phyloP scores from a whole-genome alignment of 2,888 invertebrate genomes.

The Coecobrya sp. region DNA sequence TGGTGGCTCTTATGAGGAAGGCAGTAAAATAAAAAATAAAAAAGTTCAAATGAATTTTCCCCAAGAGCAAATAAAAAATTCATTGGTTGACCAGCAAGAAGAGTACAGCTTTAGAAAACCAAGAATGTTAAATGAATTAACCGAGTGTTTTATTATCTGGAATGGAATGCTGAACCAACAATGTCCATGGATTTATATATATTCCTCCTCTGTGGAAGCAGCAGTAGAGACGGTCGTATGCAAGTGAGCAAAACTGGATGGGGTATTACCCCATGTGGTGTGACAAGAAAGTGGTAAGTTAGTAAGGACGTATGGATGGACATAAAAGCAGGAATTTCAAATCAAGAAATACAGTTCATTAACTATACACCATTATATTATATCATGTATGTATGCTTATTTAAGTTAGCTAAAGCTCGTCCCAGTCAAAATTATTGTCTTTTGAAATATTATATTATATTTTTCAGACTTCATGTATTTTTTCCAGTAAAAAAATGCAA shows the following conservation, averaged over 20 bases:
- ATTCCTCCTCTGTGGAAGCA: neutral
- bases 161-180: conserved; percentile 70
- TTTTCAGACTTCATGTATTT: conserved; percentile 7
- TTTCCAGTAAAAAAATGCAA: conserved; percentile 33
- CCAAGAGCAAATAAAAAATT: conserved; percentile 51
- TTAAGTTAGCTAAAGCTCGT: neutral
- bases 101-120: neutral
- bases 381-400: neutral
- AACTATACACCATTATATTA: conserved; percentile 21
- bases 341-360: conserved; percentile 69
- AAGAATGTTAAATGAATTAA: conserved; percentile 78
- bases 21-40: conserved; percentile 14
- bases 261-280: conserved; percentile 73
- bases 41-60: conserved; percentile 56
- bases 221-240: conserved; percentile 23
- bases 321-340: conserved; percentile 64
- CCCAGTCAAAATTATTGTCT: conserved; percentile 41
- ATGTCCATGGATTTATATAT: conserved; percentile 45
- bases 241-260: conserved; percentile 77
- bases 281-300: conserved; percentile 70
- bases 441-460: conserved; percentile 29
- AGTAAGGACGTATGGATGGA: conserved; percentile 22
- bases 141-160: conserved; percentile 75
- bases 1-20: neutral
- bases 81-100: conserved; percentile 53